phyloP scores from a whole-genome alignment of 23 tunicate genomes.

The Ascidia mentula region DNA sequence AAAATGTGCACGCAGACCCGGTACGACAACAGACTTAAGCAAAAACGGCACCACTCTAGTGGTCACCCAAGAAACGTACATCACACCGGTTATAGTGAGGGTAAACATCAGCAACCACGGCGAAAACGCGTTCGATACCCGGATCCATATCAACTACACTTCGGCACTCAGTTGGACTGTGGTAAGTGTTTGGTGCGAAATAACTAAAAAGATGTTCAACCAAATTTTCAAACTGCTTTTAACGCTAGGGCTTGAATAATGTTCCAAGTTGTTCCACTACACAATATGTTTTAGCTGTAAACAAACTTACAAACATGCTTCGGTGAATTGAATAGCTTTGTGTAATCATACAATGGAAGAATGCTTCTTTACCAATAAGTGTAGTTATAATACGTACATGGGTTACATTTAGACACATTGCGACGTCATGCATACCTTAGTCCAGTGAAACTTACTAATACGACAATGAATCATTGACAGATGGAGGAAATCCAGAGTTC shows the following conservation, averaged over 20 bases:
- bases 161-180: slow-evolving; percentile 45
- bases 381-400: too few relatives aligned
- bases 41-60: slow-evolving; percentile 36
- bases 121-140: slow-evolving; percentile 76
- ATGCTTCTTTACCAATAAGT: too few relatives aligned
- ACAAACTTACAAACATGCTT: not conserved
- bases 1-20: not conserved
- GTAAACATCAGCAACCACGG: slow-evolving; percentile 60
- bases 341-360: too few relatives aligned
- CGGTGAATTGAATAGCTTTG: too few relatives aligned
- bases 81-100: slow-evolving; percentile 24
- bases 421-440: too few relatives aligned
- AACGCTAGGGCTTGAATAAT: too few relatives aligned
- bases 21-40: slow-evolving; percentile 20
- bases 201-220: too few relatives aligned
- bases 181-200: too few relatives aligned
- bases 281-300: not conserved
- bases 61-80: slow-evolving; percentile 28
- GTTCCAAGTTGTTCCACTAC: not conserved
- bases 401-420: too few relatives aligned
- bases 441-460: too few relatives aligned
- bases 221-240: too few relatives aligned
- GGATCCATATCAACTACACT: slow-evolving; percentile 44
- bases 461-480: too few relatives aligned
- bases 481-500: slow-evolving; percentile 21